Percentiles rank a stretch among this genome's conserved stretches.
Evolutionary conservation across 2,113 vertebrate genomes (phyloP).

Genomic region (Neomonachus schauinslandi): DNA sequence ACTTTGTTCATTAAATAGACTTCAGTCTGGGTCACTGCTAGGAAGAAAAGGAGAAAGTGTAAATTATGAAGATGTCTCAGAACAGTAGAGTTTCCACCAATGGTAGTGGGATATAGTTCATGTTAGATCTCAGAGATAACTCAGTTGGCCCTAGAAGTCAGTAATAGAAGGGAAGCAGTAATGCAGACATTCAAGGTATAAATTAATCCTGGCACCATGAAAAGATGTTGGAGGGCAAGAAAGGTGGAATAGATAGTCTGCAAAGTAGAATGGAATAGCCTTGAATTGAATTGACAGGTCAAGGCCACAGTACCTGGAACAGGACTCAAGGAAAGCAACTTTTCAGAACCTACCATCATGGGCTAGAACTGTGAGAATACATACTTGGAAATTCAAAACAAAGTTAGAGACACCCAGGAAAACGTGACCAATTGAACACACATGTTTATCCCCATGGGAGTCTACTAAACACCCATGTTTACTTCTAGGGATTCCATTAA

Average conservation of each 20-base stretch:
- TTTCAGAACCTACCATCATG: neutral
- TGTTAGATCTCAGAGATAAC: neutral
- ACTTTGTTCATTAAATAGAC: neutral
- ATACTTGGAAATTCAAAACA: neutral
- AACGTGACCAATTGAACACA: neutral
- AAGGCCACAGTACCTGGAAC: neutral
- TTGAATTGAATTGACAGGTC: neutral
- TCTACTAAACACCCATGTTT: neutral
- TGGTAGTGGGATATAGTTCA: neutral
- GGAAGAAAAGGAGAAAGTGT: neutral
- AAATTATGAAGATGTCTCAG: neutral
- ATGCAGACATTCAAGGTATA: neutral
- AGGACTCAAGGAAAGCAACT: neutral
- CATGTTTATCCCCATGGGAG: neutral
- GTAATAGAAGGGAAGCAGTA: neutral
- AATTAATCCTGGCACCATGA: neutral
- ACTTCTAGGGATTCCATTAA: neutral
- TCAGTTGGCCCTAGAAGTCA: neutral
- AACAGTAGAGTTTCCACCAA: neutral
- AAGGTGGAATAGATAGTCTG: neutral
- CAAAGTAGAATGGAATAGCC: neutral
- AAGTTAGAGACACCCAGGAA: neutral
- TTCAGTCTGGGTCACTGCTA: neutral
- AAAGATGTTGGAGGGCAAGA: neutral
- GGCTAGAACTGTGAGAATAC: neutral